Base-by-base conservation (phyloP, 2,888 invertebrate species). In the Chrysolina haemoptera region DNA sequence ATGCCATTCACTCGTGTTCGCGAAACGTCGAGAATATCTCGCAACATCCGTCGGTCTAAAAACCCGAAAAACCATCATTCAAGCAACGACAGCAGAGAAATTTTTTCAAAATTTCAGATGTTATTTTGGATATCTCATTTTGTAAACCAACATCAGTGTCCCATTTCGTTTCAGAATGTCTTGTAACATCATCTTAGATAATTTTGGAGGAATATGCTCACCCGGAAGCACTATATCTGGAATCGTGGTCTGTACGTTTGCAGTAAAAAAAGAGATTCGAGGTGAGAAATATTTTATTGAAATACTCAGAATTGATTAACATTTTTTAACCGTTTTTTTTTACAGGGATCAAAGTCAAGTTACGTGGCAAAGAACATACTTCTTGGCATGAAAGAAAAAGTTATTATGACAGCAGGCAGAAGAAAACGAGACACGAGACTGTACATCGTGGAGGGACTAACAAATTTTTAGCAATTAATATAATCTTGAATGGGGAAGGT, bases 351-450 rank as follows among this genome's bases (percentile, higher is more conserved):
- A 74, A 70, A 71, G 18, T 82, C 11, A 70, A 75, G 20, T 59
- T 79, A 35, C 65, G 35, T 62, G 79, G 82, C 12, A 72, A 70
- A 48, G 82, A 82, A 68, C 76, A 76, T n/a, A 82, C 80, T 2
- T 62, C 74, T 62, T 82, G 82, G 82, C 69, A 48, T 12, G 70
- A 70, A 9, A 69, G 50, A 2, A 73, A 78, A 46, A 72, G 66
- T 16, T 69, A 79, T 62, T 79, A 81, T 68, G 75, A 82, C 70
- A 9, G 50, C 46, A 0, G n/a, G 16, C 20, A 27, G 1, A 76
- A 78, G 69, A 68, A 48, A 43, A 35, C 66, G 20, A 73, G 64
- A 66, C 65, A 63, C 20, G n/a, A 73, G 77, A 67, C 68, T 27
- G 77, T 77, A 27, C 27, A 59, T 8, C 74, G 71, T 66, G 22